Evolutionary conservation across 2,797 vertebrate genomes (phyloP).

Genomic region (Luscinia megarhynchos): DNA sequence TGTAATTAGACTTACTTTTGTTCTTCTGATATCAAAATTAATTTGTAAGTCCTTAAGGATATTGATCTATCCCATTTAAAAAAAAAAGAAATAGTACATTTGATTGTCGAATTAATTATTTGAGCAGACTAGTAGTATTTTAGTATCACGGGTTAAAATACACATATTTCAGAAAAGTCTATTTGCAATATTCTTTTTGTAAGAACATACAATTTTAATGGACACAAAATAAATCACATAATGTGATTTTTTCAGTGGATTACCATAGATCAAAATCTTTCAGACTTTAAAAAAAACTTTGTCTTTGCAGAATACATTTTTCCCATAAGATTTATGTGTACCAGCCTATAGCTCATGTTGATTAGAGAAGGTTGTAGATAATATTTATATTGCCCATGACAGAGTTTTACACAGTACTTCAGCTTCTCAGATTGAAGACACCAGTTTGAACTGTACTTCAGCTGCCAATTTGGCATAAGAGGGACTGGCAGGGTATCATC

Average conservation of each 20-base stretch:
- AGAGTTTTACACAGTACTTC: not conserved
- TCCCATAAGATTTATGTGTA: not conserved
- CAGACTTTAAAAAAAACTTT: not conserved
- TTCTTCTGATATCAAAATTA: constrained; percentile 64
- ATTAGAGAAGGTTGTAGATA: not conserved
- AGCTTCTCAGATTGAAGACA: not conserved
- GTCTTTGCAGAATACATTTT: not conserved
- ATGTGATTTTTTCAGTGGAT: not conserved
- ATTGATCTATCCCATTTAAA: not conserved
- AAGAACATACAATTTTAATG: not conserved
- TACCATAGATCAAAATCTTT: not conserved
- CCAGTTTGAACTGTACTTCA: not conserved
- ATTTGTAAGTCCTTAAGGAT: constrained; percentile 39
- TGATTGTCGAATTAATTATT: not conserved
- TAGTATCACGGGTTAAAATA: not conserved
- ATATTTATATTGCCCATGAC: not conserved
- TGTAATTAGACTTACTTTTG: constrained; percentile 63
- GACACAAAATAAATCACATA: not conserved
- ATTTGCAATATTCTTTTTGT: not conserved
- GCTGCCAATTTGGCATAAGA: not conserved
- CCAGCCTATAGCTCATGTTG: not conserved
- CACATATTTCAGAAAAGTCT: not conserved
- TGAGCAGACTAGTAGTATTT: not conserved
- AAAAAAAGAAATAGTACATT: not conserved
- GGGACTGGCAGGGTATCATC: not conserved